phyloP scores from a whole-genome alignment of 2,888 invertebrate species.

The Drosophila kanekoi region DNA sequence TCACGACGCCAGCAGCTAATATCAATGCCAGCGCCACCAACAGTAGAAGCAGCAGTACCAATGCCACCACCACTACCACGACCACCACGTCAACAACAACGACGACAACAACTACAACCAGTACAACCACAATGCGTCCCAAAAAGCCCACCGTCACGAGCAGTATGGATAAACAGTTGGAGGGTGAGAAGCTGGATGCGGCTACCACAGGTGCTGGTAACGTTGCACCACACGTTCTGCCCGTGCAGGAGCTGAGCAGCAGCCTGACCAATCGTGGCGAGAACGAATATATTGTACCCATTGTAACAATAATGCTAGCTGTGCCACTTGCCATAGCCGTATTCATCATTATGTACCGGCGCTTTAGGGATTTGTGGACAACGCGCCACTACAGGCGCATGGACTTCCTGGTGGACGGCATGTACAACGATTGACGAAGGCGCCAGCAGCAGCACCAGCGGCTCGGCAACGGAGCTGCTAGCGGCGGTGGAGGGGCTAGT shows the following conservation, averaged over 20 bases:
- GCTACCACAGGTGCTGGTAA: slow-evolving; percentile 2
- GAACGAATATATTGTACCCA: slow-evolving; percentile 90
- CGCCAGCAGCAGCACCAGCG: slow-evolving; percentile 40
- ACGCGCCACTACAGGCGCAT: slow-evolving; percentile 94
- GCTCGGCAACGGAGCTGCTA: slow-evolving; percentile 2
- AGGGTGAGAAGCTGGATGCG: slow-evolving; percentile 46
- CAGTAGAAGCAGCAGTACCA: slow-evolving; percentile 11
- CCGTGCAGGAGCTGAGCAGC: slow-evolving; percentile 74
- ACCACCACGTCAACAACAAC: slow-evolving; percentile 70
- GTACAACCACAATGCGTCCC: slow-evolving; percentile 82
- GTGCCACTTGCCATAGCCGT: slow-evolving; percentile 89
- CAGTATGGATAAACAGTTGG: slow-evolving; percentile 79
- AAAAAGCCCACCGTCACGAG: slow-evolving; percentile 86
- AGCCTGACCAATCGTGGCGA: slow-evolving; percentile 81
- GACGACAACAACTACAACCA: slow-evolving; percentile 72
- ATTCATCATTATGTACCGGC: slow-evolving; percentile 88
- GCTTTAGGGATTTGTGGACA: slow-evolving; percentile 93
- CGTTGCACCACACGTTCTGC: slow-evolving; percentile 60
- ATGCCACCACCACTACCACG: slow-evolving; percentile 32
- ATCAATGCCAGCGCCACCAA: slow-evolving; percentile 6
- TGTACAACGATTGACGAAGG: slow-evolving; percentile 91
- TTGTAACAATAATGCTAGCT: slow-evolving; percentile 90
- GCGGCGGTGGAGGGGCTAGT: slow-evolving; percentile 2
- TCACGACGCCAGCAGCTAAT: slow-evolving; percentile 1
- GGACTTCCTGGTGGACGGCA: slow-evolving; percentile 95